Base-by-base conservation (phyloP, 2,888 invertebrate species). In the Empis livida region DNA sequence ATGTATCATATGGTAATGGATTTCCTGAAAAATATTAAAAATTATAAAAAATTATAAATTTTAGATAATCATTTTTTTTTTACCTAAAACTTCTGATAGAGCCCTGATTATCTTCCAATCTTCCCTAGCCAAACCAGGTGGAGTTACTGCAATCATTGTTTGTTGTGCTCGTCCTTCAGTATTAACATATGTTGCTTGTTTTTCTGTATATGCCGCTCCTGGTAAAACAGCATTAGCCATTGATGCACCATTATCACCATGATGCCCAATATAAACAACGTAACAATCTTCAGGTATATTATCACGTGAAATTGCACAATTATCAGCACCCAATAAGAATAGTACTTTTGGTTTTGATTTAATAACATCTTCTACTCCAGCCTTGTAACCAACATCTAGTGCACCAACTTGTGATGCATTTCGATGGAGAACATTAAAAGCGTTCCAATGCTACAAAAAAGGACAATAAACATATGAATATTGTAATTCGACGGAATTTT, bases 41-140 rank as follows among this genome's bases (percentile, higher is more conserved):
- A 17, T 8, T 35, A 14, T 14, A 41, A 41, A 23, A n/a, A 27
- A 8, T 11, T 23, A 23, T 40, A 20, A 20, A 1, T 41, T 14
- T 17, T 20, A 14, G 11, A 10, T 17, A 38, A 16, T 17, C 11
- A 13, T 35, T 3, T n/a, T n/a, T 5, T n/a, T 6, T n/a, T 35
- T 35, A 48, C 79, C 80, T 10, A 75, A 62, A 61, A 96, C 89
- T 74, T 99, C 96, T 0, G 96, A 94, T 10, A 99, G 72, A 1
- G 99, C 99, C 52, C 99, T 80, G 57, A 99, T 78, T 57, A 99
- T 92, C 75, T 97, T 97, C 99, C 99, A 99, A 72, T 97, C 96
- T 61, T 92, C 92, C 44, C 96, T 77, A 1, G 95, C 96, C 71
- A 83, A 73, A 38, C 95, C 95, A 1, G 96, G 96, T 49, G 95